Base-by-base conservation (phyloP, 2,113 vertebrate genomes). In the Climacteris rufus region DNA sequence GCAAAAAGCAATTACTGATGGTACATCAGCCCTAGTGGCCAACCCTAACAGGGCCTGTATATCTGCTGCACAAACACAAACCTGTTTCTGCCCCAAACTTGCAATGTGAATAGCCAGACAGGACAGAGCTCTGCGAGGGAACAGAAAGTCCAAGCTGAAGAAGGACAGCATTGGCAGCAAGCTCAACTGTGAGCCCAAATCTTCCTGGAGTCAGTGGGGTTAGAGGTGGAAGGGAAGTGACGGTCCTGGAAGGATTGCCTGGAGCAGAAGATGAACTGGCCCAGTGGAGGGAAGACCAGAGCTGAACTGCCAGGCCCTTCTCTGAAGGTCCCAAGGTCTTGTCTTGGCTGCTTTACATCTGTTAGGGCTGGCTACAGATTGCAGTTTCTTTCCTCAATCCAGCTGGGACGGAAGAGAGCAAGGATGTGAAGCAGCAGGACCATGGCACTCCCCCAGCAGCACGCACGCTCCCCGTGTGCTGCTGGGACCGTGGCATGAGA, bases 401-500 rank as follows among this genome's bases (percentile, higher is more conserved):
- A 49, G 7, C 11, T 59, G 63, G 39, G 42, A 70, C 4, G 28
- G 35, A 77, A 54, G 23, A 86, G 25, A 63, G 16, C 25, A 66
- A 84, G 27, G 69, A 45, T 40, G 31, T 1, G 1, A 65, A 74
- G 54, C 57, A 72, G 27, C 25, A 77, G 66, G 42, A 54, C 39
- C 1, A 1, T 11, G 21, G 42, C 50, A 49, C 22, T 50, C 21
- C 50, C 22, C 19, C 76, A 72, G 28, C 0, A 0, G 76, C 84
- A 59, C 4, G 5, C 24, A 49, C 0, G 0, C 35, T 70, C 64
- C 80, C 23, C 2, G 2, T 4, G 10, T 0, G 2, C 44, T 80
- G 39, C 59, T 1, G 7, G 45, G 77, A 31, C 64, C 63, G 3
- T 1, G 7, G 59, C 54, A 77, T 0, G 0, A 60, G 49, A 53